A percentile compares a stretch with the other conserved stretches of the same genome.
phyloP scores from a whole-genome alignment of 2,797 vertebrate genomes.

The Tragelaphus eurycerus region DNA sequence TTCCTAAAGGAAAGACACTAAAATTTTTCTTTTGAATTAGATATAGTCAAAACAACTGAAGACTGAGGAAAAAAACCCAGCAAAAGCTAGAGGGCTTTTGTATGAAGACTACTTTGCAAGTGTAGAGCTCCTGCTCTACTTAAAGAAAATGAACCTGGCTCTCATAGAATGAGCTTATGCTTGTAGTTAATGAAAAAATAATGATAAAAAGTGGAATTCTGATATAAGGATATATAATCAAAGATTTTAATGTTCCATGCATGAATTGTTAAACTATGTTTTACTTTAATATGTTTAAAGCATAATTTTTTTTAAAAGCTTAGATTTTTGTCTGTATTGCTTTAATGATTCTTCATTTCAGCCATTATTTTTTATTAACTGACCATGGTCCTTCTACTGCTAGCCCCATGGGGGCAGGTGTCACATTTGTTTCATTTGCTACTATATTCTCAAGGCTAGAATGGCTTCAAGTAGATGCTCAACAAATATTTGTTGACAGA shows the following conservation, averaged over 20 bases:
- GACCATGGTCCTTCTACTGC: not conserved
- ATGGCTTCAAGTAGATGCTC: not conserved
- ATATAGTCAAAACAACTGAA: not conserved
- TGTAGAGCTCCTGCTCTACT: not conserved
- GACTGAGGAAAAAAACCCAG: not conserved
- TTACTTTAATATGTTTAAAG: not conserved
- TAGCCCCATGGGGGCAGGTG: not conserved
- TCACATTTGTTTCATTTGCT: not conserved
- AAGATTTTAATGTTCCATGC: not conserved
- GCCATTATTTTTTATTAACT: not conserved
- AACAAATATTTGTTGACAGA: conserved; percentile 46
- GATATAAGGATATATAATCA: not conserved
- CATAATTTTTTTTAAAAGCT: not conserved
- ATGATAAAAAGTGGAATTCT: not conserved
- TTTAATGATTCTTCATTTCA: not conserved
- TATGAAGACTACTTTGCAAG: not conserved
- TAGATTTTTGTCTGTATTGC: not conserved
- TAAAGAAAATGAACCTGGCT: not conserved
- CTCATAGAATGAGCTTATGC: not conserved
- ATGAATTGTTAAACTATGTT: not conserved
- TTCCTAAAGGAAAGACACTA: not conserved
- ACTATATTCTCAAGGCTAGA: not conserved
- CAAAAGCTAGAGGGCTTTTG: no score
- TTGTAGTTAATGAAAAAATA: not conserved
- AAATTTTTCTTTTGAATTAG: not conserved